phyloP scores from a whole-genome alignment of 2,888 invertebrate species.

The Oxyteleia sp. region DNA sequence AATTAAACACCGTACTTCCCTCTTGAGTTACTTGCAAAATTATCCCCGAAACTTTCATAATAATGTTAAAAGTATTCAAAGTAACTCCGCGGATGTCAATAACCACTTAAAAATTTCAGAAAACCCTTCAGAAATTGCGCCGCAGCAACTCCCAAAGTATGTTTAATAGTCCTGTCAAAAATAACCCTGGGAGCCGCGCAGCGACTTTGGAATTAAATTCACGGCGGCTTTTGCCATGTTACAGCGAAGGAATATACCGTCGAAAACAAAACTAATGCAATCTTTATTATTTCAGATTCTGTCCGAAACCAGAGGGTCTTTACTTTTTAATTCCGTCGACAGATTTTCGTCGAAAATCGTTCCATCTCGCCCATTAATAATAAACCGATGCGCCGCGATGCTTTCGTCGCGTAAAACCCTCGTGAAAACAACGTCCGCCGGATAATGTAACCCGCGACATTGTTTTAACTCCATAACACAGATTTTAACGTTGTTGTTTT shows the following conservation, averaged over 20 bases:
- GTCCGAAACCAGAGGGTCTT: neutral
- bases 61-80: conserved; percentile 45
- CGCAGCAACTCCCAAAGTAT: conserved; percentile 2
- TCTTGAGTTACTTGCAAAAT: conserved; percentile 34
- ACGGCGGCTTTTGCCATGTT: neutral
- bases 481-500: conserved; percentile 46
- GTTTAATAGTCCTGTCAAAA: conserved; percentile 4
- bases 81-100: conserved; percentile 32
- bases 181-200: neutral
- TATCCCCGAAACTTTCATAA: conserved; percentile 46
- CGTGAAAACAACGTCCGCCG: neutral
- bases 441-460: conserved; percentile 7
- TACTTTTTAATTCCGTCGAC: neutral
- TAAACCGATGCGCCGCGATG: too few relatives aligned
- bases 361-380: too few relatives aligned
- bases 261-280: neutral
- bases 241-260: neutral
- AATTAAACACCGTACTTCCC: conserved; percentile 28
- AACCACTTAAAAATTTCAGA: conserved; percentile 30
- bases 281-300: neutral
- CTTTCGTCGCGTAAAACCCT: conserved; percentile 6
- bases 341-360: too few relatives aligned
- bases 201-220: conserved; percentile 5
- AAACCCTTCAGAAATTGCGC: conserved; percentile 31
- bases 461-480: conserved; percentile 30